A percentile compares a stretch with the other conserved stretches of the same genome.
Evolutionary conservation across 2,113 vertebrate species (phyloP).

Genomic region (Phyllopteryx taeniolatus): DNA sequence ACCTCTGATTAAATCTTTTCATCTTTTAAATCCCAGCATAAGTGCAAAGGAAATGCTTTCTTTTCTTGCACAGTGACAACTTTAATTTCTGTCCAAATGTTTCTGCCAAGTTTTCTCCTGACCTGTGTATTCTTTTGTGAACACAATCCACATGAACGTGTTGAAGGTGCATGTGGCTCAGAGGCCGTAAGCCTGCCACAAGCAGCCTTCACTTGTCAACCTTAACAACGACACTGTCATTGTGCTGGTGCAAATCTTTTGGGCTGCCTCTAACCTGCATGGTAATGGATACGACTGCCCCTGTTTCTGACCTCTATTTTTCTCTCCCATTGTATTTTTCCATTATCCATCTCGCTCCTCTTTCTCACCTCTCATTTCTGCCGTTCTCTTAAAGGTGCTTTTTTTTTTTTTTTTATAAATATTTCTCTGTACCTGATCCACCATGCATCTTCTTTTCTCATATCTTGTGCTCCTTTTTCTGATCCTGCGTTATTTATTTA

Average conservation of each 20-base stretch:
- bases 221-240: conserved; percentile 43
- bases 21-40: conserved; percentile 18
- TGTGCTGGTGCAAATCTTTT: conserved; percentile 40
- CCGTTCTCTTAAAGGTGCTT: conserved; percentile 33
- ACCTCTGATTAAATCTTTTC: conserved; percentile 50
- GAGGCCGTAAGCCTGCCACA: background rate
- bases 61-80: background rate
- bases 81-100: background rate
- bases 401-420: conserved; percentile 1
- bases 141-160: background rate
- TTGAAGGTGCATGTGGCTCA: conserved; percentile 1
- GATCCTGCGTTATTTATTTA: conserved; percentile 3
- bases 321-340: conserved; percentile 46
- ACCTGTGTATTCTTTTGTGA: conserved; percentile 18
- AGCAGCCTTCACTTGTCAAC: conserved; percentile 19
- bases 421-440: conserved; percentile 21
- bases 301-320: conserved; percentile 60
- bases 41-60: background rate
- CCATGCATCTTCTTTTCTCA: conserved; percentile 12
- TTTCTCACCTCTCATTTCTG: conserved; percentile 42
- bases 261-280: conserved; percentile 42
- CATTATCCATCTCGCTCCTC: conserved; percentile 58
- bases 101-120: conserved; percentile 9
- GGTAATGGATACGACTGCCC: conserved; percentile 65
- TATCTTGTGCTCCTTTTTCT: conserved; percentile 11